Evolutionary conservation across 2,113 vertebrate species (phyloP), one percentile per base, ranked within the genome.

Genomic region (Apteryx owenii): DNA sequence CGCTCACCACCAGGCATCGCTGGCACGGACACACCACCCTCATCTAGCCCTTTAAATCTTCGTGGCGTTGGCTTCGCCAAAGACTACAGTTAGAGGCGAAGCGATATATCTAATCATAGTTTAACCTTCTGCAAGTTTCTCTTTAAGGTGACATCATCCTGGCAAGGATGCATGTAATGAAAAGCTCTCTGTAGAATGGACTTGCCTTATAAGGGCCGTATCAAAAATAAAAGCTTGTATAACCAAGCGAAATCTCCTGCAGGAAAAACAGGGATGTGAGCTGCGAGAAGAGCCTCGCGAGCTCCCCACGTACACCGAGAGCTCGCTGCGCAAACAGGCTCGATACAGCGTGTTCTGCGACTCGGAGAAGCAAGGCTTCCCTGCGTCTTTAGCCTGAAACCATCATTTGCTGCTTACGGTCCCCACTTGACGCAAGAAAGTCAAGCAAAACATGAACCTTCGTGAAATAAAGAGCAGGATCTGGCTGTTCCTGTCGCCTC

Each of bases 161-260:
- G 98, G 98, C 98, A 96, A 48, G 93, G 89, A 78, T 8, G 86
- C 94, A 97, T 50, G 46, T 94, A 96, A 97, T 15, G 93, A 91
- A 94, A 96, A 96, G 89, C 94, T 72, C 54, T 89, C 96, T 97
- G 96, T 72, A 89, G 97, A 96, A 92, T 60, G 95, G 96, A 95
- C 94, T 97, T 92, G 93, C 98, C 98, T 98, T 98, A 98, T 98
- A 98, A 98, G 98, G 98, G 82, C 88, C 5, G 81, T 90, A 96
- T 97, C 89, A 94, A 97, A 97, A 96, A 95, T 94, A 94, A 97
- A 95, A 93, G 89, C 95, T 96, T 92, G 85, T 91, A 53, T 96
- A 97, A 97, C 70, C 60, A 62, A 92, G 73, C 77, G 70, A 96
- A 97, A 87, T 93, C 81, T 85, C 72, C 85, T 51, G 65, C 64